A percentile compares a stretch with the other conserved stretches of the same genome.
phyloP scores from a whole-genome alignment of 2,113 vertebrate species.

The Chauna torquata region DNA sequence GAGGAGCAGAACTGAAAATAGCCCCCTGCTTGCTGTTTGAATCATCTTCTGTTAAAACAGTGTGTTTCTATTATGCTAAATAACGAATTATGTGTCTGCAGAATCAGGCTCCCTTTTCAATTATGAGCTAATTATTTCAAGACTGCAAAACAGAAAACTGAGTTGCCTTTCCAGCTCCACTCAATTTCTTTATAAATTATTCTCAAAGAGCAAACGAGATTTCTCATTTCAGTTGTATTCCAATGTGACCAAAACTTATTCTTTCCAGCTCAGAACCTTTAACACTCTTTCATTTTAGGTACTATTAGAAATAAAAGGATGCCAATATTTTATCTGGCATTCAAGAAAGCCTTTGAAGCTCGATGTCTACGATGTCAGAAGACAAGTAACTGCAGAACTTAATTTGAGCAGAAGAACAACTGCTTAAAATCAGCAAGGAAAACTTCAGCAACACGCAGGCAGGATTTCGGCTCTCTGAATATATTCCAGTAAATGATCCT shows the following conservation, averaged over 20 bases:
- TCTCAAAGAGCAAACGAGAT: slow-evolving; percentile 25
- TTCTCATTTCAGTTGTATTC: slow-evolving; percentile 26
- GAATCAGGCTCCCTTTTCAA: neutral
- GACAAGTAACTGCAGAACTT: slow-evolving; percentile 26
- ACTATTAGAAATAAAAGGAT: slow-evolving; percentile 17
- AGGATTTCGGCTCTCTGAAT: neutral
- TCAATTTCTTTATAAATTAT: slow-evolving; percentile 14
- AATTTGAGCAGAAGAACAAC: slow-evolving; percentile 27
- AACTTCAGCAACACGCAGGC: slow-evolving; percentile 16
- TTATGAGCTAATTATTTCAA: slow-evolving; percentile 10
- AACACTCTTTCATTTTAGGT: neutral
- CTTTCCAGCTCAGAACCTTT: slow-evolving; percentile 5
- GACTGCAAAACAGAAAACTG: neutral
- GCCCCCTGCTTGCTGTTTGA: neutral
- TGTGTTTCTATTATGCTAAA: neutral
- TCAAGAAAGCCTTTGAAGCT: slow-evolving; percentile 42
- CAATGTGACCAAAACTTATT: neutral
- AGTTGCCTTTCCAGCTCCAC: neutral
- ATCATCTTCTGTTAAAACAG: neutral
- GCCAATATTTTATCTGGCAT: slow-evolving; percentile 31
- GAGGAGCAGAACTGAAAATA: neutral
- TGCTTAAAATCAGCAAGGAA: slow-evolving; percentile 12
- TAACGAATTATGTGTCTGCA: neutral
- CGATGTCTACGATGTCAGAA: slow-evolving; percentile 5
- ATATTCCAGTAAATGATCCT: neutral